These are phyloP conservation scores for Erithacus rubecula DNA, from an alignment of 2,797 vertebrate species.

Conservation along the genomic window DNA sequence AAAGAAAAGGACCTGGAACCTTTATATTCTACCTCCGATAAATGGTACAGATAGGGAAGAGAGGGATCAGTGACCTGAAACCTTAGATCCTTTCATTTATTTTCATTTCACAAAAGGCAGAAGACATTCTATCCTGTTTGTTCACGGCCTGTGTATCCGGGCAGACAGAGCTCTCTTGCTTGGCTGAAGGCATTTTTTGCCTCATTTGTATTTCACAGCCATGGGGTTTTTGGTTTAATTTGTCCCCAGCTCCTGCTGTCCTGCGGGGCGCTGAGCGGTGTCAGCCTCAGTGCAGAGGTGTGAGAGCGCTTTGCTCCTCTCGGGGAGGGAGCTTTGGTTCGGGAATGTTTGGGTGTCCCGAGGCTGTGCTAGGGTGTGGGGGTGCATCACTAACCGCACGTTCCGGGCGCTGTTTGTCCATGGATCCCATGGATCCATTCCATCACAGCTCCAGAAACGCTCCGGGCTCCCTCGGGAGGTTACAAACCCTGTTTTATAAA, in stretches of 20 bases:
- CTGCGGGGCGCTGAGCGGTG: neutral
- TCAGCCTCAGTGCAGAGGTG: neutral
- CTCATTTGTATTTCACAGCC: slow-evolving; percentile 61
- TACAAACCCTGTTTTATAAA: neutral
- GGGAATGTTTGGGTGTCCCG: neutral
- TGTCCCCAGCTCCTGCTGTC: neutral
- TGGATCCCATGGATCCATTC: neutral
- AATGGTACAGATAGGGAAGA: slow-evolving; percentile 70
- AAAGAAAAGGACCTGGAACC: slow-evolving; percentile 29
- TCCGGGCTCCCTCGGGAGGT: neutral
- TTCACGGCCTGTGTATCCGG: slow-evolving; percentile 59
- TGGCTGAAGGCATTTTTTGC: slow-evolving; percentile 45
- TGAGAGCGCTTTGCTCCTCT: neutral
- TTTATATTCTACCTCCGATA: slow-evolving; percentile 66
- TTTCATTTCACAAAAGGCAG: slow-evolving; percentile 72
- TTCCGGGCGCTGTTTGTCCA: neutral
- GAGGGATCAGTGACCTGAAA: slow-evolving; percentile 70
- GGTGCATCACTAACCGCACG: rapidly evolving
- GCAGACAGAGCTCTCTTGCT: slow-evolving; percentile 39
- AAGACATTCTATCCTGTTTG: slow-evolving; percentile 73
- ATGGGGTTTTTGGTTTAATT: slow-evolving; percentile 37
- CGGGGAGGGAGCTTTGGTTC: neutral
- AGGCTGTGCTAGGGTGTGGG: rapidly evolving
- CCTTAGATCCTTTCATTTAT: slow-evolving; percentile 72
- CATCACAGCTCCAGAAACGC: neutral